Evolutionary conservation across 1,140 invertebrate species (phyloP), one percentile per base, ranked within the genome.

Genomic region (Drosophila grimshawi): DNA sequence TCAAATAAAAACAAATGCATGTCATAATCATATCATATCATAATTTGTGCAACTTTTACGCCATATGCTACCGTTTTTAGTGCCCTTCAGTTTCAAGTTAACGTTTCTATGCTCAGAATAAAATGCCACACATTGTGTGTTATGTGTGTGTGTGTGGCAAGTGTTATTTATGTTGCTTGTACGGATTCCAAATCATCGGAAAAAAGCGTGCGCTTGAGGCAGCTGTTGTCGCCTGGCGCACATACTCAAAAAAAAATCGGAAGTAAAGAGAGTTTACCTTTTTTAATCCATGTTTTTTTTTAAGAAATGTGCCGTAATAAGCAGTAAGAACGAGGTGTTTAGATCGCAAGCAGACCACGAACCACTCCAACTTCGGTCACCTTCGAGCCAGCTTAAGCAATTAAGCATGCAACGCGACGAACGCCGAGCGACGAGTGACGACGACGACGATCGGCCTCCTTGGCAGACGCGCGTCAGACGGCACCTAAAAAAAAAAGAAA

Each of bases 151-250:
- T 19, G 19, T 19, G 19, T 19, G 19, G 19, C 19, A 8, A 10
- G 67, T 81, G 57, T 69, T 71, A 39, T 35, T 56, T 41, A 72
- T 35, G 60, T 41, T 75, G 74, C 78, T 89, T 89, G 75, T 89
- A 89, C 67, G 85, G 85, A 89, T 89, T 89, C 85, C 80, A 90
- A 89, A 90, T 81, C 52, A 66, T 51, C 81, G 8, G 43, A 89
- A 89, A 88, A 89, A 89, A 89, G 70, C 57, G 78, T 90, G 81
- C 73, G 72, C 76, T 70, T 30, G 8, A 43, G 10, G 53, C 85
- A 89, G 75, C 78, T 89, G 85, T 78, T 78, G 80, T 89, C 74
- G 81, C 68, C 59, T 65, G 72, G 49, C 59, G 45, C 43, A 65
- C 49, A 19, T 11, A 49, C 6, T 1, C 10, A 4, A 43, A 52